These are phyloP conservation scores for Colistium nudipinnis DNA, from an alignment of 2,113 vertebrate species.

Conservation along the genomic window DNA sequence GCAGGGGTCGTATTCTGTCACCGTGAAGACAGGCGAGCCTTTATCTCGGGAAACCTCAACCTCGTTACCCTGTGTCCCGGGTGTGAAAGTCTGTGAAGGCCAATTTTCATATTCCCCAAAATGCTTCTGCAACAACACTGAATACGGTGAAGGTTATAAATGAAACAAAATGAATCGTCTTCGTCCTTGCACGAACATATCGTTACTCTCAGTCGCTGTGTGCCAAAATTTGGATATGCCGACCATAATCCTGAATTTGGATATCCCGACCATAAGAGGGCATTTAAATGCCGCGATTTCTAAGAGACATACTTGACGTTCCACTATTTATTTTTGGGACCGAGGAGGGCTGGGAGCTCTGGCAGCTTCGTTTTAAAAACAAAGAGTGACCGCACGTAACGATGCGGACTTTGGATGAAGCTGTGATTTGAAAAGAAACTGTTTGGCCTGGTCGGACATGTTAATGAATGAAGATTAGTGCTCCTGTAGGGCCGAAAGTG, in stretches of 20 bases:
- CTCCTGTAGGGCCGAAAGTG: background rate
- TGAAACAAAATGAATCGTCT: background rate
- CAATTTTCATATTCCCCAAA: background rate
- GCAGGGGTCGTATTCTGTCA: constrained; percentile 59
- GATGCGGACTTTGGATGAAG: too few relatives aligned
- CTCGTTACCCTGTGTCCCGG: constrained; percentile 46
- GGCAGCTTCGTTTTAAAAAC: too few relatives aligned
- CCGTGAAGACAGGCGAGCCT: constrained; percentile 40
- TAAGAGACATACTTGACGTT: background rate
- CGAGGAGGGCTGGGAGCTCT: too few relatives aligned
- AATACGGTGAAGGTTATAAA: background rate
- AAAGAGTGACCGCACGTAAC: too few relatives aligned
- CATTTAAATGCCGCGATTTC: constrained; percentile 3
- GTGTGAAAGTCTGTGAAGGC: constrained; percentile 41
- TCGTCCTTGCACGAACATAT: background rate
- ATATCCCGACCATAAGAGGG: background rate
- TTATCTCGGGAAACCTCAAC: constrained; percentile 60
- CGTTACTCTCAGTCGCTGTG: too few relatives aligned
- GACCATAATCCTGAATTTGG: background rate
- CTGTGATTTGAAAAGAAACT: background rate
- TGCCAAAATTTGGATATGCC: background rate
- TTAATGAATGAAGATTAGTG: background rate
- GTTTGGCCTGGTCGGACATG: background rate
- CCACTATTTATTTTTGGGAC: too few relatives aligned
- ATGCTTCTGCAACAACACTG: background rate